Conservation (phyloP, 2,797 vertebrate genomes). For the Neosilurus hyrtlii region DNA sequence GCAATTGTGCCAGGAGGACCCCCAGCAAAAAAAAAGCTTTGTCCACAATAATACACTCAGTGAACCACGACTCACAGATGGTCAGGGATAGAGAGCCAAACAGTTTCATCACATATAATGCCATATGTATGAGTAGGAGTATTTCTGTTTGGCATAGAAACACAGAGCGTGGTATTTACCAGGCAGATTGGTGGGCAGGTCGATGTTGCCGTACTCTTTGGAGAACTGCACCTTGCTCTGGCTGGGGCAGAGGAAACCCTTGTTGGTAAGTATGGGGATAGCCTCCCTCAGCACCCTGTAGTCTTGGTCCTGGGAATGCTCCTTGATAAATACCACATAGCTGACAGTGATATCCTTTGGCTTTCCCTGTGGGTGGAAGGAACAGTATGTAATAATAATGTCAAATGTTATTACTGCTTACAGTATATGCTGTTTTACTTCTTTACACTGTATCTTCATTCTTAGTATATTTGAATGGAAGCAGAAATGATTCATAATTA, state of each 20-base stretch:
- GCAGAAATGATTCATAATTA: neutral
- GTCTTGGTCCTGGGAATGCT: slow-evolving; percentile 66
- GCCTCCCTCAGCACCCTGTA: slow-evolving; percentile 52
- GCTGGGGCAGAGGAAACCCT: slow-evolving; percentile 68
- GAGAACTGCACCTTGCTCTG: slow-evolving; percentile 72
- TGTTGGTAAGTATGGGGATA: slow-evolving; percentile 75
- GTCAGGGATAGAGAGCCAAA: slow-evolving; percentile 1
- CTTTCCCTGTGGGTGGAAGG: slow-evolving; percentile 63
- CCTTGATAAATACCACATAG: slow-evolving; percentile 79
- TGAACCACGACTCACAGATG: slow-evolving; percentile 2
- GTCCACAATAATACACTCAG: neutral
- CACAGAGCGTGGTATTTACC: slow-evolving; percentile 59
- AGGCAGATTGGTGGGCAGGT: slow-evolving; percentile 69
- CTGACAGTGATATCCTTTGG: slow-evolving; percentile 68
- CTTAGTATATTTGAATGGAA: neutral
- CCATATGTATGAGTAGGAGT: neutral
- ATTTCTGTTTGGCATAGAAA: neutral
- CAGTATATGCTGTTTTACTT: neutral
- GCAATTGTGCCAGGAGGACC: neutral
- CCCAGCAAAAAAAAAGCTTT: neutral
- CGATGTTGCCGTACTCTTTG: slow-evolving; percentile 70
- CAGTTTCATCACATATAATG: slow-evolving; percentile 2
- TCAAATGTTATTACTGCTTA: too few species aligned
- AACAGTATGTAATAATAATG: neutral
- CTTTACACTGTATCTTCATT: neutral